Percentiles rank a stretch among this genome's conserved stretches.
Evolutionary conservation across 2,113 vertebrate species (phyloP).

Genomic region (Ptilorrhoa leucosticta): DNA sequence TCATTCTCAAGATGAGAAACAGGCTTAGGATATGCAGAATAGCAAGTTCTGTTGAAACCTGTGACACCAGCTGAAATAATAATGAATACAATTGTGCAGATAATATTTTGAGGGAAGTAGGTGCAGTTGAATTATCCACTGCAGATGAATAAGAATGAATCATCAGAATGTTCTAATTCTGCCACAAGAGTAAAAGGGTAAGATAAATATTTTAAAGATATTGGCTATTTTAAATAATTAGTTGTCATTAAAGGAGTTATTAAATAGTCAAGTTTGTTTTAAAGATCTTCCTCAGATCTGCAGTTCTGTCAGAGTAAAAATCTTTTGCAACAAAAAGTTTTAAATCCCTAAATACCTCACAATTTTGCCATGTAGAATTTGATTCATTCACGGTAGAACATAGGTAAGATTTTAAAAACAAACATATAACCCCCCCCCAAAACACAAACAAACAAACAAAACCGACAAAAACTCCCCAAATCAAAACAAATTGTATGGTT

Average conservation of each 20-base stretch:
- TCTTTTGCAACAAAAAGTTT: neutral
- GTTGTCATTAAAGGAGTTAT: neutral
- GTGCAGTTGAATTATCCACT: neutral
- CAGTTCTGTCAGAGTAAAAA: neutral
- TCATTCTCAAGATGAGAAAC: neutral
- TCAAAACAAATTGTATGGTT: neutral
- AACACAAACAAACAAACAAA: neutral
- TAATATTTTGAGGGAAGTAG: slow-evolving; percentile 35
- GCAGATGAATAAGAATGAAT: slow-evolving; percentile 3
- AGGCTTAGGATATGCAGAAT: neutral
- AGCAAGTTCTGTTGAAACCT: neutral
- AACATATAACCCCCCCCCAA: accelerated
- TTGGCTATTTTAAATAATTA: neutral
- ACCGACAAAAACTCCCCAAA: too few relatives aligned
- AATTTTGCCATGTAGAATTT: neutral
- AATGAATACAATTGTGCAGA: neutral
- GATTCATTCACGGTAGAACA: neutral
- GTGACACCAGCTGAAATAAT: neutral
- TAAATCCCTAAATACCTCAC: neutral
- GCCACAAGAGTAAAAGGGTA: neutral
- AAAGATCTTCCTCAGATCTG: neutral
- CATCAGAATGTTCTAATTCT: slow-evolving; percentile 1
- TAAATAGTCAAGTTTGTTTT: neutral
- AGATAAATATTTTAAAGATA: slow-evolving; percentile 39
- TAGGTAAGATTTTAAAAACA: neutral